Conservation (phyloP, 2,113 vertebrate species). For the Poecilia latipinna region DNA sequence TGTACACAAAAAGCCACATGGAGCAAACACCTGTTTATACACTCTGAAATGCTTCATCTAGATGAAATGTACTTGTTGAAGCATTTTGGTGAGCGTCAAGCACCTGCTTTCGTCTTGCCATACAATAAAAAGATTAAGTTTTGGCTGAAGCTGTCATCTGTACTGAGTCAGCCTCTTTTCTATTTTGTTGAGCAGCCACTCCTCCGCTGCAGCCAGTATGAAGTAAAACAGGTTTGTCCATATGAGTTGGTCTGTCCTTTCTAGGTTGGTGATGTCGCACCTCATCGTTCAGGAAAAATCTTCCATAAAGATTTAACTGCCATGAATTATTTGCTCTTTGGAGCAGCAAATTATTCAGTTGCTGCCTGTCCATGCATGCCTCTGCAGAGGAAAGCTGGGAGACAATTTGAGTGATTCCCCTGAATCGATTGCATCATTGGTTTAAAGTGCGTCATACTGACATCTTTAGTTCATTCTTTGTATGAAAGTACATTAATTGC, state of each 20-base stretch:
- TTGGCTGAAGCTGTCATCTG: neutral
- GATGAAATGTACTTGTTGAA: neutral
- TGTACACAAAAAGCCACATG: neutral
- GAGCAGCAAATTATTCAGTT: neutral
- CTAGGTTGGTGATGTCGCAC: neutral
- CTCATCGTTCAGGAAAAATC: neutral
- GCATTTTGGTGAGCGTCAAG: neutral
- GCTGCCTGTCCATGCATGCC: neutral
- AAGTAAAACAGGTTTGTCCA: slow-evolving; percentile 2
- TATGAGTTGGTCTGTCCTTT: neutral
- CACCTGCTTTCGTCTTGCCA: neutral
- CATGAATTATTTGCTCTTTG: neutral
- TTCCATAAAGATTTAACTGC: neutral
- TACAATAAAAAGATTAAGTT: neutral
- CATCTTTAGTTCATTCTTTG: too few species aligned
- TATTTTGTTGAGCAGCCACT: slow-evolving; percentile 1
- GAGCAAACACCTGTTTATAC: neutral
- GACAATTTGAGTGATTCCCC: neutral
- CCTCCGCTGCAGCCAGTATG: neutral
- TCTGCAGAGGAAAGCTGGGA: neutral
- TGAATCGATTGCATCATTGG: neutral
- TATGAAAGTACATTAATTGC: neutral
- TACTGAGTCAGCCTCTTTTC: too few species aligned
- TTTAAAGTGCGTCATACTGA: too few species aligned
- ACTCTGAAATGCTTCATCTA: too few species aligned